These are phyloP conservation scores for Muscicapa striata DNA, from an alignment of 2,797 vertebrate genomes.

Conservation along the genomic window DNA sequence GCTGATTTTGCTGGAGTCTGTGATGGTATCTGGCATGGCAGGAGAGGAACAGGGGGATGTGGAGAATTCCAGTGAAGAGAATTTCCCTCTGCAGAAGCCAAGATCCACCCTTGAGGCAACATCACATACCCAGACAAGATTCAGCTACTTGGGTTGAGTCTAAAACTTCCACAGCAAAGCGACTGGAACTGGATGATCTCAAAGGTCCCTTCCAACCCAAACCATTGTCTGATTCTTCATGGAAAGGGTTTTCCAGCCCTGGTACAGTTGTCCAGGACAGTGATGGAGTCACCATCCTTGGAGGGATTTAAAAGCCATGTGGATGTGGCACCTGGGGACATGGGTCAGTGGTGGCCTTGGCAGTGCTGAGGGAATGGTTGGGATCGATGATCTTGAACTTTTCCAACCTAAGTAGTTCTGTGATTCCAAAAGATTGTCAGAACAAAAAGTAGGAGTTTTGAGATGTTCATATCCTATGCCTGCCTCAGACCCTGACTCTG, in stretches of 20 bases:
- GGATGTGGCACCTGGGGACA: background rate
- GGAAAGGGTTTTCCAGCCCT: background rate
- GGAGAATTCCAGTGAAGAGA: background rate
- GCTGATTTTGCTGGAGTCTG: rapidly evolving
- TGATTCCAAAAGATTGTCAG: background rate
- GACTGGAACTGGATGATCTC: background rate
- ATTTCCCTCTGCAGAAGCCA: background rate
- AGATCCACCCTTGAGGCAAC: background rate
- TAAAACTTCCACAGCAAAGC: background rate
- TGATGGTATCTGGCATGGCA: background rate
- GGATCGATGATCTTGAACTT: rapidly evolving
- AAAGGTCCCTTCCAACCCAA: background rate
- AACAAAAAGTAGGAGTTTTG: background rate
- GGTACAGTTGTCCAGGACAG: background rate
- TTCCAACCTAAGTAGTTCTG: background rate
- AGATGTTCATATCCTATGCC: background rate
- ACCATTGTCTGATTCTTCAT: background rate
- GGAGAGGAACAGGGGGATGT: background rate
- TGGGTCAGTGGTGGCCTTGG: background rate
- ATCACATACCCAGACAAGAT: background rate
- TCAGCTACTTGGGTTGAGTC: background rate
- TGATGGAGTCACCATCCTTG: rapidly evolving
- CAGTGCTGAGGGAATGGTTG: background rate
- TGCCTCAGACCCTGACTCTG: background rate
- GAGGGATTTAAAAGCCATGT: background rate